phyloP scores from a whole-genome alignment of 2,797 vertebrate genomes.

The Tenualosa ilisha region DNA sequence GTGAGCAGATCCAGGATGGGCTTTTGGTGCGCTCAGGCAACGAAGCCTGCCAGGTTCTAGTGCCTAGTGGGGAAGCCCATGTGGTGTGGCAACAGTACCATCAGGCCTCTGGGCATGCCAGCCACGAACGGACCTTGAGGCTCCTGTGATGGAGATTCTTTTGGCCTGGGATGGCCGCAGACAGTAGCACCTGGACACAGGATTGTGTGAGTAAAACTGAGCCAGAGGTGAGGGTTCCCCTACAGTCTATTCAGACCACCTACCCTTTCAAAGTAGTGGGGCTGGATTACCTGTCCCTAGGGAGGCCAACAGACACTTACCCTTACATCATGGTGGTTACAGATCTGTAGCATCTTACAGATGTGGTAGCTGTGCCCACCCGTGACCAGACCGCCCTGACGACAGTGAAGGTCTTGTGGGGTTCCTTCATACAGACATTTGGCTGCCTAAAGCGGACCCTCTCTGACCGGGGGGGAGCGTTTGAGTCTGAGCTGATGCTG shows the following conservation, averaged over 20 bases:
- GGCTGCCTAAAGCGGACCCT: too few species aligned
- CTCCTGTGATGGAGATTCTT: background rate
- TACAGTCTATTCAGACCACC: background rate
- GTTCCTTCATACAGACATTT: too few species aligned
- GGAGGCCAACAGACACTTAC: background rate
- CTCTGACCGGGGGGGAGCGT: too few species aligned
- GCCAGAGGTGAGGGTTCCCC: slow-evolving; percentile 23
- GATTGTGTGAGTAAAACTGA: background rate
- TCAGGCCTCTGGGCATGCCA: background rate
- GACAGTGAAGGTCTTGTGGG: too few species aligned
- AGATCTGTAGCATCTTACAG: too few species aligned
- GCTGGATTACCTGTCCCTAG: slow-evolving; percentile 11
- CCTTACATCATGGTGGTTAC: background rate
- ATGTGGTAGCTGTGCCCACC: background rate
- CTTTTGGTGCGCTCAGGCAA: background rate
- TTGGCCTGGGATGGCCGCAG: background rate
- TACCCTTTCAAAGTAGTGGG: slow-evolving; percentile 14
- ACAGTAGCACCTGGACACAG: background rate
- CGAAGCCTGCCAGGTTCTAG: background rate
- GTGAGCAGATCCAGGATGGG: background rate
- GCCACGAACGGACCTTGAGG: background rate
- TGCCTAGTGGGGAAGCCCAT: background rate
- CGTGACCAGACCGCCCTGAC: background rate
- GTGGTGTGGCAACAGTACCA: background rate
- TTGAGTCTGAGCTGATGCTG: too few species aligned